Evolutionary conservation across 2,113 vertebrate genomes (phyloP).

Genomic region (Athene noctua): DNA sequence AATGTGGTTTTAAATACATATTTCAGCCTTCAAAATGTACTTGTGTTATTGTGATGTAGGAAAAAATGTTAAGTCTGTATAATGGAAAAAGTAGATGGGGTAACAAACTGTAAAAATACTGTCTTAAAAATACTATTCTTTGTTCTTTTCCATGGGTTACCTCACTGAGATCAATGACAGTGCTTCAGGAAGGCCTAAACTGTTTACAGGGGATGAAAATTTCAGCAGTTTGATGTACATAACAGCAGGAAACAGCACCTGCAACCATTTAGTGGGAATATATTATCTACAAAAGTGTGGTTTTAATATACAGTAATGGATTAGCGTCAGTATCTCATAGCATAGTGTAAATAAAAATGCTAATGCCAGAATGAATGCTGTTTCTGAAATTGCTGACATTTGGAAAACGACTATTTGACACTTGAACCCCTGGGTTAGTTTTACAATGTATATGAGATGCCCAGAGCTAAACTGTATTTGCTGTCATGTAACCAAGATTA

Average conservation of each 20-base stretch:
- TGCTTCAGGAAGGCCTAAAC: not conserved
- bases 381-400: not conserved
- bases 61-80: not conserved
- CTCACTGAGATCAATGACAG: not conserved
- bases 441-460: not conserved
- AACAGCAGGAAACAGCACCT: not conserved
- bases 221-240: not conserved
- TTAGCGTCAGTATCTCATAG: not conserved
- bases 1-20: not conserved
- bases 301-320: not conserved
- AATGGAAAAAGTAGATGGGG: not conserved
- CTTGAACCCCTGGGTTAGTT: not conserved
- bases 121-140: not conserved
- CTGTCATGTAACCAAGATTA: not conserved
- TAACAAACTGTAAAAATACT: not conserved
- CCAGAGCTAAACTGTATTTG: not conserved
- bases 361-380: not conserved
- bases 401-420: not conserved
- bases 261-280: not conserved
- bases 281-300: not conserved
- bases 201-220: not conserved
- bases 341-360: not conserved
- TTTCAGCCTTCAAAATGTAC: not conserved
- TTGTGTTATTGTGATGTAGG: not conserved
- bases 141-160: not conserved